Conservation (phyloP, 2,797 vertebrate species). For the Sternotherus odoratus region DNA sequence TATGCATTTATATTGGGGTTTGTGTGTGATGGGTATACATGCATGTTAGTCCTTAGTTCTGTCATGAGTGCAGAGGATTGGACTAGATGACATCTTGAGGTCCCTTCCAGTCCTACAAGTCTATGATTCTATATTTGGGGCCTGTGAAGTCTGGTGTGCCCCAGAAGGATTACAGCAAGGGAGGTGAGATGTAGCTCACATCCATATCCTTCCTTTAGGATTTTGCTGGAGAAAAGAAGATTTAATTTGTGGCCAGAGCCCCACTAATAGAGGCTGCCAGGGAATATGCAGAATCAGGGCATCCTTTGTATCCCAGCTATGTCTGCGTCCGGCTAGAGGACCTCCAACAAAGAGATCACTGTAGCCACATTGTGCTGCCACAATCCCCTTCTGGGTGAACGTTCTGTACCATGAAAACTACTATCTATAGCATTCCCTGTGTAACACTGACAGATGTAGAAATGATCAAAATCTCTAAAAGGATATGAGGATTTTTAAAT, state of each 20-base stretch:
- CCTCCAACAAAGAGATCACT: neutral
- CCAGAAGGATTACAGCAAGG: neutral
- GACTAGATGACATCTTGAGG: no score
- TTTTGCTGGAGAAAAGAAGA: neutral
- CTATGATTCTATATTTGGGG: neutral
- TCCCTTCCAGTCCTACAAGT: no score
- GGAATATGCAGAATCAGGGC: neutral
- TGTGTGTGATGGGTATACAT: neutral
- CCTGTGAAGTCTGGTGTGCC: neutral
- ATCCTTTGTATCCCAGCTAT: constrained; percentile 52
- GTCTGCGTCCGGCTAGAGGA: constrained; percentile 57
- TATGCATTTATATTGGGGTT: neutral
- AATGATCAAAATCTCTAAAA: constrained; percentile 73
- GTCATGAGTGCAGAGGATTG: no score
- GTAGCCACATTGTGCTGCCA: constrained; percentile 34
- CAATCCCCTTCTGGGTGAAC: constrained; percentile 62
- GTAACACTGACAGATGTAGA: constrained; percentile 73
- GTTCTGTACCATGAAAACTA: constrained; percentile 58
- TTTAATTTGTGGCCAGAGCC: constrained; percentile 46
- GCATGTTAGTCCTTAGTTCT: no score
- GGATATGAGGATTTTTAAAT: constrained; percentile 71
- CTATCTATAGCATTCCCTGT: constrained; percentile 62
- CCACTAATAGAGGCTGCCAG: constrained; percentile 37
- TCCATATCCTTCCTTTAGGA: neutral
- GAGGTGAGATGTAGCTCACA: neutral